These are phyloP conservation scores for Graptemys geographica DNA, from an alignment of 2,797 vertebrate species.

Conservation along the genomic window DNA sequence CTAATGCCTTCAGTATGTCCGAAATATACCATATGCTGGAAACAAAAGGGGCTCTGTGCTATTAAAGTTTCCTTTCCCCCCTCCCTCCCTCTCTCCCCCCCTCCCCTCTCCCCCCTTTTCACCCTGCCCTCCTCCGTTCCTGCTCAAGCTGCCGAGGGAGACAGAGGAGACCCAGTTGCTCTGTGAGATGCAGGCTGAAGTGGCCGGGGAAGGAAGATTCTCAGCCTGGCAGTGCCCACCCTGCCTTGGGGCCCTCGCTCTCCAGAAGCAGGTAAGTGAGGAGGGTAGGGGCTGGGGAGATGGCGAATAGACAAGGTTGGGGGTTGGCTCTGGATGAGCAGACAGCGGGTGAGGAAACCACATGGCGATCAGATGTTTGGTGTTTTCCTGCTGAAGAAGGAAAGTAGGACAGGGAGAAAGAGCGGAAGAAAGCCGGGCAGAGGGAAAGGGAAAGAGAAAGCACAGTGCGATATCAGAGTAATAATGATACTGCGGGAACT, in stretches of 20 bases:
- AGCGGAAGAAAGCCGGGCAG: neutral
- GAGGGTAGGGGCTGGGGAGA: neutral
- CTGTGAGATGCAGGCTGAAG: constrained; percentile 19
- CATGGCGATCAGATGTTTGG: neutral
- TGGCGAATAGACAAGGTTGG: neutral
- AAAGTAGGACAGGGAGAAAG: neutral
- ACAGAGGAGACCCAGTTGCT: constrained; percentile 14
- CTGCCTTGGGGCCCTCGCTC: neutral
- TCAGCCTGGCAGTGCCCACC: neutral
- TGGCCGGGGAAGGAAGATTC: constrained; percentile 29
- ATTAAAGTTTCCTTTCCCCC: constrained; percentile 87
- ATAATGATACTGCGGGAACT: neutral
- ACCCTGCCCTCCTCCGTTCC: constrained; percentile 75
- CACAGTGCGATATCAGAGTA: neutral
- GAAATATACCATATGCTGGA: constrained; percentile 89
- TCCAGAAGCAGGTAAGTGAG: neutral
- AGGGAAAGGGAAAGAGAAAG: neutral
- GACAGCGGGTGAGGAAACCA: constrained; percentile 17
- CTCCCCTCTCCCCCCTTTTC: constrained; percentile 77
- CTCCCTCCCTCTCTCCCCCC: constrained; percentile 70
- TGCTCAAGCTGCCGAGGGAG: constrained; percentile 62
- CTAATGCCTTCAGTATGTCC: constrained; percentile 89
- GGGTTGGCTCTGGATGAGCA: neutral
- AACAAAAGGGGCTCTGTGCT: constrained; percentile 90
- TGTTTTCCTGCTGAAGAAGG: neutral